phyloP scores from a whole-genome alignment of 2,113 vertebrate genomes.

The Tylochromis polylepis region DNA sequence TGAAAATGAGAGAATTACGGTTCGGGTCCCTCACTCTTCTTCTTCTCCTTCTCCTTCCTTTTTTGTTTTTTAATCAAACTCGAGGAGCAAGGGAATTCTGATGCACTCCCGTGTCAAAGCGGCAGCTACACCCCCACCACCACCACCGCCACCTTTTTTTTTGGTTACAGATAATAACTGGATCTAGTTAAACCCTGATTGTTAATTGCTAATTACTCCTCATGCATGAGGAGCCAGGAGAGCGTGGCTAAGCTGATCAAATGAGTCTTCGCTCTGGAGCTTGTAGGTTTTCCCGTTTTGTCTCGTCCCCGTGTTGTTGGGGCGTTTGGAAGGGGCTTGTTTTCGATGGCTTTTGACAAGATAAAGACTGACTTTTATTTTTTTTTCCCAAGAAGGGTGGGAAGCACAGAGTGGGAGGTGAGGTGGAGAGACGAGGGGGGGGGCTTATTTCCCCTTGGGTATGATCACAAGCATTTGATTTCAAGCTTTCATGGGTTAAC shows the following conservation, averaged over 20 bases:
- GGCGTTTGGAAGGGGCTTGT: slow-evolving; percentile 47
- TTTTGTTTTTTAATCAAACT: slow-evolving; percentile 14
- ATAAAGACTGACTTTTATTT: slow-evolving; percentile 55
- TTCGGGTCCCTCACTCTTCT: slow-evolving; percentile 36
- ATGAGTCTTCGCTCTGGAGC: slow-evolving; percentile 48
- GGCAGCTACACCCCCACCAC: neutral
- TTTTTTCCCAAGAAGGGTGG: neutral
- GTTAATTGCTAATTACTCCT: slow-evolving; percentile 74
- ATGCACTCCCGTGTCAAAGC: slow-evolving; percentile 23
- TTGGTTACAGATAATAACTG: slow-evolving; percentile 55
- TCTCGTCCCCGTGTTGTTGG: slow-evolving; percentile 13
- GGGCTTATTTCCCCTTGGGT: slow-evolving; percentile 26
- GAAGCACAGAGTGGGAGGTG: neutral
- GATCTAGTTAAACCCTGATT: slow-evolving; percentile 64
- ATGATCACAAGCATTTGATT: slow-evolving; percentile 56
- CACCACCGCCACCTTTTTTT: neutral
- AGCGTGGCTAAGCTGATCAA: slow-evolving; percentile 69
- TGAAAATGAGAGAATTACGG: slow-evolving; percentile 68
- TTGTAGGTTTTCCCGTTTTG: slow-evolving; percentile 46
- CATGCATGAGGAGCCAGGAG: slow-evolving; percentile 60
- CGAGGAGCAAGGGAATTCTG: slow-evolving; percentile 24
- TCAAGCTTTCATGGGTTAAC: slow-evolving; percentile 66
- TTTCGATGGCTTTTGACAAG: slow-evolving; percentile 48
- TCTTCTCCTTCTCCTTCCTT: neutral
- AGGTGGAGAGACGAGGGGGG: neutral